Evolutionary conservation across 1,140 invertebrate genomes (phyloP), one percentile per base, ranked within the genome.

Genomic region (Rhysida immarginata): DNA sequence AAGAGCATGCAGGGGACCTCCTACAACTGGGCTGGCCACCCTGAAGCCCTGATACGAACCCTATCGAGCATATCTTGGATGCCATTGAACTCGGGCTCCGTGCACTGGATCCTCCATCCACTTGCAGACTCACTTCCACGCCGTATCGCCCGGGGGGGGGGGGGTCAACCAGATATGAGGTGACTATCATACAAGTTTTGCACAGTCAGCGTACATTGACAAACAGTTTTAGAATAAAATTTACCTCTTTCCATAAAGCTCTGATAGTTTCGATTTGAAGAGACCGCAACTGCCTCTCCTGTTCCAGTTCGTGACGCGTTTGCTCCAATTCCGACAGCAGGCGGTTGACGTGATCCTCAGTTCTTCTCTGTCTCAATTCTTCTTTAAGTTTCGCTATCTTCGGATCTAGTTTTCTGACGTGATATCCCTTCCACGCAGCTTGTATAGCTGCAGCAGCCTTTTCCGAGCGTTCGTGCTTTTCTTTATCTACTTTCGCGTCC

Each of bases 211-310:
- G n/a, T n/a, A n/a, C n/a, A n/a, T n/a, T n/a, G n/a, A n/a, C n/a
- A n/a, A n/a, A n/a, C n/a, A n/a, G n/a, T n/a, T n/a, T n/a, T n/a
- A n/a, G n/a, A n/a, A n/a, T n/a, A n/a, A n/a, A n/a, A n/a, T n/a
- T n/a, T 60, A 92, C 85, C 71, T 91, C 89, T 67, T 87, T 87
- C 86, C 87, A 92, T 2, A 93, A 69, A 5, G 84, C 84, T 65
- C 85, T 86, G 57, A 91, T 90, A 2, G 87, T 87, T 70, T 92
- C 87, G 78, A 90, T 85, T 70, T 92, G 87, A 43, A 92, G 67
- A 60, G 86, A 78, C 62, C 90, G 84, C 43, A 91, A 79, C 63
- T 87, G 86, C 48, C 87, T 77, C 67, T 92, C 87, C 63, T 84
- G 86, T 63, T 90, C 85, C 20, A 89, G 64, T 14, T 85, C 84